Percentiles rank a stretch among this genome's conserved stretches.
phyloP scores from a whole-genome alignment of 2,113 vertebrate species.

The Myodes glareolus region DNA sequence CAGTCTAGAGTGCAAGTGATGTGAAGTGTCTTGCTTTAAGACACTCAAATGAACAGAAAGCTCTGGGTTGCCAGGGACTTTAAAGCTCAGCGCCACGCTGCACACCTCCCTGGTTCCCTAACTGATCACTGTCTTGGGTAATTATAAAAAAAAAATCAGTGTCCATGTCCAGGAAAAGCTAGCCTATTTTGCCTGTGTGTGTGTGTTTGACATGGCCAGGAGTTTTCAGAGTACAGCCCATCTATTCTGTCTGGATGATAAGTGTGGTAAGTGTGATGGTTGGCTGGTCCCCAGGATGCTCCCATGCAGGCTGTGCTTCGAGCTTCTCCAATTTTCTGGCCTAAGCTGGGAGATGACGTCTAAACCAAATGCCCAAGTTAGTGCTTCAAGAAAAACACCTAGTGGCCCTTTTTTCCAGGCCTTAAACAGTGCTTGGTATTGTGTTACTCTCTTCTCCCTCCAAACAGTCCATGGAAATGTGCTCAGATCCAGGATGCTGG shows the following conservation, averaged over 20 bases:
- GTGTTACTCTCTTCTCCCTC: background rate
- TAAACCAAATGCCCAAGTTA: background rate
- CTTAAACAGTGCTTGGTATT: background rate
- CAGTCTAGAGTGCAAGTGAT: background rate
- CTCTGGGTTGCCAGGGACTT: background rate
- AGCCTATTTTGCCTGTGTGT: background rate
- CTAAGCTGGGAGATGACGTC: background rate
- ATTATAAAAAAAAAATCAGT: background rate
- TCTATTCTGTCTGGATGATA: background rate
- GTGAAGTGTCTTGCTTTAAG: background rate
- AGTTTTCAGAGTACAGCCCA: background rate
- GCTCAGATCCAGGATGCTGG: background rate
- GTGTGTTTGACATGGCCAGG: no score
- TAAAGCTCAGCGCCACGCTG: background rate
- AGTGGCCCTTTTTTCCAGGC: background rate
- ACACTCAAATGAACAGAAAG: background rate
- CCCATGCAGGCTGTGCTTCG: background rate
- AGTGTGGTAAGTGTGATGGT: background rate
- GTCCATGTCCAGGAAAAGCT: background rate
- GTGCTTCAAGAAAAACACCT: background rate
- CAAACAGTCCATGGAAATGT: background rate
- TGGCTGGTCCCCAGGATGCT: background rate
- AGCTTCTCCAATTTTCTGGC: conserved; percentile 11
- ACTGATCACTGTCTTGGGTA: background rate
- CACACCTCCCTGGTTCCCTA: background rate